Conservation (phyloP, 2,888 invertebrate species). For the Sphaerophoria rueppellii region DNA sequence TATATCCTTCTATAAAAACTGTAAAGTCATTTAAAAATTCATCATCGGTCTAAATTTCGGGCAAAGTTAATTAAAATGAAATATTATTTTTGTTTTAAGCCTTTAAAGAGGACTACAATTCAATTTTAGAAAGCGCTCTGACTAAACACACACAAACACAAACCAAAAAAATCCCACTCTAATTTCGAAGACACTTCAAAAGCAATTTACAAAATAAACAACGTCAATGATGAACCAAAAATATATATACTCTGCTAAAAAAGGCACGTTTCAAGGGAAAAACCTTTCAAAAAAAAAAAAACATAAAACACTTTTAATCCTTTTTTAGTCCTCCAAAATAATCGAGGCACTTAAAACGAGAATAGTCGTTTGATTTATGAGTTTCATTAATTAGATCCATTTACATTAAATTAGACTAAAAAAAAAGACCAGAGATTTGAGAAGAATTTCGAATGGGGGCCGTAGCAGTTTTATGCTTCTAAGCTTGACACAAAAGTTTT, state of each 20-base stretch:
- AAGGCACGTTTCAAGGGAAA: background rate
- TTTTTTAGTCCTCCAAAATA: constrained; percentile 26
- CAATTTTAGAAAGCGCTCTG: background rate
- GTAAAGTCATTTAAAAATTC: background rate
- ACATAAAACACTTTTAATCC: constrained; percentile 42
- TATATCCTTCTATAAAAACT: background rate
- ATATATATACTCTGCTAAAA: background rate
- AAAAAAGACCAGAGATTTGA: background rate
- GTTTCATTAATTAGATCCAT: constrained; percentile 65
- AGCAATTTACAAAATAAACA: background rate
- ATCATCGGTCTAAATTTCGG: background rate
- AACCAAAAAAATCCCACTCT: background rate
- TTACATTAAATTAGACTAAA: constrained; percentile 60
- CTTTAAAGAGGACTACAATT: background rate
- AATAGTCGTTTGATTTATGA: constrained; percentile 63
- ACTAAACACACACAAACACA: no score
- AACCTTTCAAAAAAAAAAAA: background rate
- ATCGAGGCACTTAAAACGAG: constrained; percentile 37
- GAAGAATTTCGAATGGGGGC: no score
- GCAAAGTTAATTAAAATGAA: constrained; percentile 35
- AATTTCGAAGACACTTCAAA: background rate
- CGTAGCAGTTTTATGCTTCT: background rate
- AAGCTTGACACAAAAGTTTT: constrained; percentile 58
- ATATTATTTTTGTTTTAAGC: constrained; percentile 1
- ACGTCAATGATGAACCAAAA: background rate